Percentiles rank a stretch among this genome's conserved stretches.
These are phyloP conservation scores for Syngnathus rostellatus DNA, from an alignment of 2,797 vertebrate genomes.

Conservation along the genomic window DNA sequence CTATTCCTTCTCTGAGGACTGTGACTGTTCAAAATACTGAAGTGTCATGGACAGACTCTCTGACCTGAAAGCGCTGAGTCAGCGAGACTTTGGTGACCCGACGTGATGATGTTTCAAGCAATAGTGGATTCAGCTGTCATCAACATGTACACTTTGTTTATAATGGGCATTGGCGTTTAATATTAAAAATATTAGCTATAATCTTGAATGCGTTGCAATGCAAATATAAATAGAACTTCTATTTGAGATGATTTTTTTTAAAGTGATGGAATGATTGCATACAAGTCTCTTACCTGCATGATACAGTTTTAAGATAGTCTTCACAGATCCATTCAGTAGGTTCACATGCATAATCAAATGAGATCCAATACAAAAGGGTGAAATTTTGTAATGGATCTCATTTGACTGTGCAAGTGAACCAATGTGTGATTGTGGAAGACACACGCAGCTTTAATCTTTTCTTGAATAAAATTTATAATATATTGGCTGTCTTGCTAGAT, in stretches of 20 bases:
- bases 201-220: slow-evolving; percentile 63
- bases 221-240: slow-evolving; percentile 47
- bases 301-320: slow-evolving; percentile 11
- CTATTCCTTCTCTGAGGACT: slow-evolving; percentile 33
- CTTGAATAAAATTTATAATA: slow-evolving; percentile 45
- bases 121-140: slow-evolving; percentile 48
- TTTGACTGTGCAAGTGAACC: not conserved
- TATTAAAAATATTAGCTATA: slow-evolving; percentile 68
- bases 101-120: slow-evolving; percentile 42
- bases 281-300: slow-evolving; percentile 47
- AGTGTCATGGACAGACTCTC: slow-evolving; percentile 40
- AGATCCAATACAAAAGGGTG: not conserved
- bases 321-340: not conserved
- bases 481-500: slow-evolving; percentile 54
- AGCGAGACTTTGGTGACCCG: slow-evolving; percentile 24
- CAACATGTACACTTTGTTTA: slow-evolving; percentile 70
- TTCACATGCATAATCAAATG: not conserved
- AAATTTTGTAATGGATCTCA: not conserved
- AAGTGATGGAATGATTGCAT: slow-evolving; percentile 30
- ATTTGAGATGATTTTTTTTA: slow-evolving; percentile 30
- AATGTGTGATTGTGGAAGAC: not conserved
- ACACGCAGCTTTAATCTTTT: slow-evolving; percentile 37
- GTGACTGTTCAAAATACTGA: slow-evolving; percentile 6
- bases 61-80: slow-evolving; percentile 24
- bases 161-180: slow-evolving; percentile 60